A percentile compares a stretch with the other conserved stretches of the same genome.
phyloP scores from a whole-genome alignment of 1,140 invertebrate genomes.

The Eupeodes corollae region DNA sequence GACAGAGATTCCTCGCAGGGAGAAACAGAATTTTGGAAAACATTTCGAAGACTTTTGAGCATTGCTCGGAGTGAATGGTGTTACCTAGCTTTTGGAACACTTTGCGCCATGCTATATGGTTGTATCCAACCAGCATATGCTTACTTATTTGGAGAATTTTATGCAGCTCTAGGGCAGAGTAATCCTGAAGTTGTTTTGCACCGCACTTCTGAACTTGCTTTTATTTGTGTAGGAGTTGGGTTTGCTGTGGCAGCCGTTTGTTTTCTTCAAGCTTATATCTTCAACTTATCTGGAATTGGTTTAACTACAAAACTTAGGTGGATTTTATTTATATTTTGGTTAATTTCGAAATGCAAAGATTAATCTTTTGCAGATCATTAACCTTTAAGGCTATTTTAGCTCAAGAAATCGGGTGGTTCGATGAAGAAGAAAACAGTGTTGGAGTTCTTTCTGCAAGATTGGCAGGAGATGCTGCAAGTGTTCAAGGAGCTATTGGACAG shows the following conservation, averaged over 20 bases:
- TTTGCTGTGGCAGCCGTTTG: conserved; percentile 57
- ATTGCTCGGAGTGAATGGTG: conserved; percentile 68
- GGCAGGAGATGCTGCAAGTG: conserved; percentile 64
- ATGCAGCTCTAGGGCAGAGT: conserved; percentile 44
- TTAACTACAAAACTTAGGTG: conserved; percentile 57
- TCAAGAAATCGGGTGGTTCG: conserved; percentile 77
- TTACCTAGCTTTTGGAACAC: conserved; percentile 55
- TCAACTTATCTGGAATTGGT: conserved; percentile 64
- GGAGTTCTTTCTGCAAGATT: conserved; percentile 64
- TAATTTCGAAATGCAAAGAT: conserved; percentile 13
- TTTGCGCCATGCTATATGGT: conserved; percentile 60
- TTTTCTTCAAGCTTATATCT: conserved; percentile 64
- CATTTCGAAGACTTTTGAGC: conserved; percentile 52
- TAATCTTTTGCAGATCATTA: conserved; percentile 36
- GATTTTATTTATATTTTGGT: background rate
- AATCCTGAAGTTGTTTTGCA: conserved; percentile 46
- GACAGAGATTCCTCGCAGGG: too few relatives aligned
- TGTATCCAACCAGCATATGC: conserved; percentile 68
- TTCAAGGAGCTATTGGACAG: conserved; percentile 74
- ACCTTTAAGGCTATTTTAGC: conserved; percentile 61
- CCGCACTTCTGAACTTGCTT: conserved; percentile 52
- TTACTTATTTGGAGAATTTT: conserved; percentile 73
- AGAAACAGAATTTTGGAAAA: too few relatives aligned
- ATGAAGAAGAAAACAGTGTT: conserved; percentile 59
- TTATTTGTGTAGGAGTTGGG: conserved; percentile 57